A percentile compares a stretch with the other conserved stretches of the same genome.
Evolutionary conservation across 1,140 invertebrate species (phyloP).

Genomic region (Drosophila malerkotliana): DNA sequence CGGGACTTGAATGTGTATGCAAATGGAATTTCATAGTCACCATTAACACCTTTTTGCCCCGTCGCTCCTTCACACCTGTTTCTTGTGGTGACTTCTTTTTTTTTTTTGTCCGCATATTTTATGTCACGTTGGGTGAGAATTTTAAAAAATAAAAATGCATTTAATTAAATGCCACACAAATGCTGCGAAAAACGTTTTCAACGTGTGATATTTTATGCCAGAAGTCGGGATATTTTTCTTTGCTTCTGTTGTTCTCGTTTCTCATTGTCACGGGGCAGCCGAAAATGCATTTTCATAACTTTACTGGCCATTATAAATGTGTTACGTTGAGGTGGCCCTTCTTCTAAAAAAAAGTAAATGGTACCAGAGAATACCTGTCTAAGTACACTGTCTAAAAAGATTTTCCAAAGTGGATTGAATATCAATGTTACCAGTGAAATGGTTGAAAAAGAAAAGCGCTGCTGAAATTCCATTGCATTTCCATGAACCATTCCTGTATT

Average conservation of each 20-base stretch:
- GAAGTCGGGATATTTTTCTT: constrained; percentile 27
- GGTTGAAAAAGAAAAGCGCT: background rate
- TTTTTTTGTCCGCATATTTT: constrained; percentile 63
- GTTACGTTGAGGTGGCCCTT: background rate
- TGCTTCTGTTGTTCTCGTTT: constrained; percentile 28
- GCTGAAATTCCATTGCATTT: constrained; percentile 7
- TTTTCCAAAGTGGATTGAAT: no score
- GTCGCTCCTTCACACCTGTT: constrained; percentile 51
- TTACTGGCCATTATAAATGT: constrained; percentile 36
- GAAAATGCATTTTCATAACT: constrained; percentile 44
- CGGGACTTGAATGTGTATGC: constrained; percentile 47
- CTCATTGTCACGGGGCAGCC: constrained; percentile 23
- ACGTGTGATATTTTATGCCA: constrained; percentile 65
- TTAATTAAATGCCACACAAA: constrained; percentile 80
- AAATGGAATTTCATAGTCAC: constrained; percentile 81
- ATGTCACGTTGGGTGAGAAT: constrained; percentile 58
- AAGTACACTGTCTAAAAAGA: no score
- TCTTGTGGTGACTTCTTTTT: constrained; percentile 40
- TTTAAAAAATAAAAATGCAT: constrained; percentile 67
- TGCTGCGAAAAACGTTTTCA: constrained; percentile 69
- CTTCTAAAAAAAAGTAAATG: constrained; percentile 9
- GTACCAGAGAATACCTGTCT: background rate
- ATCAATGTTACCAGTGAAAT: background rate
- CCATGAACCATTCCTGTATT: constrained; percentile 10
- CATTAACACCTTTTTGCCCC: constrained; percentile 77